Evolutionary conservation across 2,113 vertebrate species (phyloP), one percentile per base, ranked within the genome.

Genomic region (Pogonocichla stellata): DNA sequence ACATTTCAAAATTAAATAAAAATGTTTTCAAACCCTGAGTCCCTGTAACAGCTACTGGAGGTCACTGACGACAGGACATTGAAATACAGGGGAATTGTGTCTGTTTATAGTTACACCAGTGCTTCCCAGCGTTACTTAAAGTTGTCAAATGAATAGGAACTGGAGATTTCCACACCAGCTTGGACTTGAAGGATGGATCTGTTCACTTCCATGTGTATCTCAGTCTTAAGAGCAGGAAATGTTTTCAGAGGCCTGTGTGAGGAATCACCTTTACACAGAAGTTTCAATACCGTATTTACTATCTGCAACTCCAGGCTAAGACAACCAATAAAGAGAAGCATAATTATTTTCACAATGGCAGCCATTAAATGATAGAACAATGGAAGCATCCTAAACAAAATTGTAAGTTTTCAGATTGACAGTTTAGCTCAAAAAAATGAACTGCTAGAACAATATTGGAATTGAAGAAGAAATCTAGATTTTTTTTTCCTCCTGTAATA

Each of bases 181-280:
- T 86, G 58, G 67, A 40, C 62, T 86, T 90, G 67, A 51, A 82
- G 43, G 67, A 83, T 62, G 81, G 12, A 78, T 93, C 60, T 92
- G 69, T 72, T 91, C 33, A 2, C 42, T 93, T 84, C 69, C 43
- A 19, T 70, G 70, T 71, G 80, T 90, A 69, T 93, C 36, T 67
- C 65, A 80, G 77, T 95, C 77, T 96, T 92, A 84, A 78, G 57
- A 79, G 78, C 47, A 81, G 81, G 79, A 86, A 84, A 48, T 19
- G 34, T 84, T 93, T 92, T 90, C 77, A 87, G 89, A 92, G 71
- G 69, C 60, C 75, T 80, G 71, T 92, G 90, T 96, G 90, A 90
- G 79, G 58, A 86, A 86, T 86, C 69, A 93, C 48, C 53, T 95
- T 96, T 92, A 85, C n/a, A 85, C 64, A 75, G 83, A 88, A 87